phyloP scores from a whole-genome alignment of 2,888 invertebrate species.

The Andrena trimmerana region DNA sequence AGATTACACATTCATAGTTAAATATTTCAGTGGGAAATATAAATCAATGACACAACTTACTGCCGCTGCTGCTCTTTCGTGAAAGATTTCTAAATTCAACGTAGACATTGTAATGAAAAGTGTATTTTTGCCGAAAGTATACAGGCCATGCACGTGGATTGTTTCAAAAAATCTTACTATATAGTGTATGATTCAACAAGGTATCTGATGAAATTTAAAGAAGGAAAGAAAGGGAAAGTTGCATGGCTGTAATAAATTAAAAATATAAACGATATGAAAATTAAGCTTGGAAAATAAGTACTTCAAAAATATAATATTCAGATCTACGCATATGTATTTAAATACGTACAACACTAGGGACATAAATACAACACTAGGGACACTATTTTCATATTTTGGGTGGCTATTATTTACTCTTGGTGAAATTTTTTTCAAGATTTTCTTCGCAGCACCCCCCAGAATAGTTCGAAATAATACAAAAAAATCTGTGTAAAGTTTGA shows the following conservation, averaged over 20 bases:
- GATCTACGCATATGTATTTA: no score
- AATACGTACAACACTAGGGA: no score
- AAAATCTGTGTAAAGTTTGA: no score
- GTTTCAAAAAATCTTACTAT: background rate
- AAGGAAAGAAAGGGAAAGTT: background rate
- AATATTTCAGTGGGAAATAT: background rate
- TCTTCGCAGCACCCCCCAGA: no score
- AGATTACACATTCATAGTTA: background rate
- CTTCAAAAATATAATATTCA: background rate
- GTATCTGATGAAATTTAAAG: background rate
- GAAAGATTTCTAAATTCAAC: constrained; percentile 70
- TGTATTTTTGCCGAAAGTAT: background rate
- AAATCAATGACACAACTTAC: constrained; percentile 68
- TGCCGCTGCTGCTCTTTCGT: constrained; percentile 78
- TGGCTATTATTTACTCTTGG: no score
- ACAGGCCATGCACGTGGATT: constrained; percentile 57
- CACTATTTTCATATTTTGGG: no score
- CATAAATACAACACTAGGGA: no score
- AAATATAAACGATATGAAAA: constrained; percentile 3
- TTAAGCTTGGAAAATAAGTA: background rate
- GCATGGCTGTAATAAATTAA: background rate
- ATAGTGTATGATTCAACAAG: background rate
- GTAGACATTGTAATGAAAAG: constrained; percentile 66
- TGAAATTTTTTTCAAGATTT: no score
- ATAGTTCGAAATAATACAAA: no score